A percentile compares a stretch with the other conserved stretches of the same genome.
These are phyloP conservation scores for Drosophila lutescens DNA, from an alignment of 2,888 invertebrate species.

Conservation along the genomic window DNA sequence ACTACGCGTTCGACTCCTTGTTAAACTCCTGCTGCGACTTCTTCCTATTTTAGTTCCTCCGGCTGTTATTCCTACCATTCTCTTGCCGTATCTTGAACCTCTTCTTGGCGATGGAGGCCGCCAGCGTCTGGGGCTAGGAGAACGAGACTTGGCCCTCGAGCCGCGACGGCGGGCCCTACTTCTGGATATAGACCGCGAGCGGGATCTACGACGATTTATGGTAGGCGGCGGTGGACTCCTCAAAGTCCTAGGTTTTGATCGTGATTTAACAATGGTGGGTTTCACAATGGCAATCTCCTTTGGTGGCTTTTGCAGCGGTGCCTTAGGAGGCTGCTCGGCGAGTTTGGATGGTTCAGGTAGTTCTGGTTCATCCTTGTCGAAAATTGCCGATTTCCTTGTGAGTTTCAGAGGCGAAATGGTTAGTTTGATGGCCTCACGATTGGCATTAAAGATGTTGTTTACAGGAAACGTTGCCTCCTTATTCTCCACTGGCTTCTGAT, in stretches of 20 bases:
- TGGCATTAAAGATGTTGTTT: conserved; percentile 81
- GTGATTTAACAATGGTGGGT: conserved; percentile 79
- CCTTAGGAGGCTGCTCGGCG: conserved; percentile 22
- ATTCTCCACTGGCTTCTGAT: conserved; percentile 5
- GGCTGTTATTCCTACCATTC: conserved; percentile 2
- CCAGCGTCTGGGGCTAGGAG: conserved; percentile 64
- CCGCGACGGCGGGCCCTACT: conserved; percentile 49
- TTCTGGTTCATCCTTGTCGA: conserved; percentile 63
- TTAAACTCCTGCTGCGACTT: conserved; percentile 73
- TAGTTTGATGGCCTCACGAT: conserved; percentile 83
- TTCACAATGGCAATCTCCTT: conserved; percentile 83
- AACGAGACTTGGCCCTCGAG: conserved; percentile 52
- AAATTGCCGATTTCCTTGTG: conserved; percentile 74
- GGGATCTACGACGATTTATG: conserved; percentile 38
- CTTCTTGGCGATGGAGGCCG: conserved; percentile 65
- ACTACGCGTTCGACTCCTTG: conserved; percentile 78
- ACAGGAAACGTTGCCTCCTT: conserved; percentile 49
- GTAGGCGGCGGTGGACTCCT: conserved; percentile 22
- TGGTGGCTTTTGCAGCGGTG: conserved; percentile 62
- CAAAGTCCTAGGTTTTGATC: conserved; percentile 45
- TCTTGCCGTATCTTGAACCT: conserved; percentile 45
- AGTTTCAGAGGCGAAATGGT: conserved; percentile 82
- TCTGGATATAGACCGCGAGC: conserved; percentile 56
- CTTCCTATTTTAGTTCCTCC: conserved; percentile 40
- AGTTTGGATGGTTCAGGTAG: conserved; percentile 6